A percentile compares a stretch with the other conserved stretches of the same genome.
Conservation (phyloP, 2,888 invertebrate genomes). For the Dyspetes luteomarginatus region DNA sequence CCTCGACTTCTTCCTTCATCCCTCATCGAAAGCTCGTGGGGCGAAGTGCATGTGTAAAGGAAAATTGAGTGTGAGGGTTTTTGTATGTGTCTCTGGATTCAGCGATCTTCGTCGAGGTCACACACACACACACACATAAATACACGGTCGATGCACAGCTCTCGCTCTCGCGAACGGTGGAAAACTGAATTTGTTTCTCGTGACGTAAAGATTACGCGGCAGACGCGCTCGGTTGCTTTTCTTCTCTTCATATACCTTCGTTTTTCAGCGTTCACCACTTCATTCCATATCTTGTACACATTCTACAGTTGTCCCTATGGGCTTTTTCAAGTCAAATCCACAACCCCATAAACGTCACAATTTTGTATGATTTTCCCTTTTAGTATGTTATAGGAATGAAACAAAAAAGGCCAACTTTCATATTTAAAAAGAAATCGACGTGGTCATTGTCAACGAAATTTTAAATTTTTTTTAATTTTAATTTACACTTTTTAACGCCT, state of each 20-base stretch:
- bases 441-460: no score
- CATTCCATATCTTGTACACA: no score
- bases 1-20: not conserved
- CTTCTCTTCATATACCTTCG: slow-evolving; percentile 28
- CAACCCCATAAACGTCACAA: no score
- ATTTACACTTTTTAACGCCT: no score
- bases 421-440: no score
- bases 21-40: slow-evolving; percentile 36
- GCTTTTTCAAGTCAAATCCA: no score
- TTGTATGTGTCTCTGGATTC: not conserved
- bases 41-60: slow-evolving; percentile 33
- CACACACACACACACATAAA: not conserved
- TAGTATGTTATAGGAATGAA: no score
- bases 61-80: slow-evolving; percentile 11
- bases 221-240: slow-evolving; percentile 57
- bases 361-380: no score
- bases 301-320: no score
- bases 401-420: no score
- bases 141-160: slow-evolving; percentile 46
- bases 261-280: no score
- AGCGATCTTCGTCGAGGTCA: slow-evolving; percentile 19
- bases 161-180: slow-evolving; percentile 29
- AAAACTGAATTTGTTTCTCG: slow-evolving; percentile 62
- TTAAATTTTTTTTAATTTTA: no score
- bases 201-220: slow-evolving; percentile 61